A percentile compares a stretch with the other conserved stretches of the same genome.
phyloP scores from a whole-genome alignment of 2,888 invertebrate species.

The Agrotis exclamationis region DNA sequence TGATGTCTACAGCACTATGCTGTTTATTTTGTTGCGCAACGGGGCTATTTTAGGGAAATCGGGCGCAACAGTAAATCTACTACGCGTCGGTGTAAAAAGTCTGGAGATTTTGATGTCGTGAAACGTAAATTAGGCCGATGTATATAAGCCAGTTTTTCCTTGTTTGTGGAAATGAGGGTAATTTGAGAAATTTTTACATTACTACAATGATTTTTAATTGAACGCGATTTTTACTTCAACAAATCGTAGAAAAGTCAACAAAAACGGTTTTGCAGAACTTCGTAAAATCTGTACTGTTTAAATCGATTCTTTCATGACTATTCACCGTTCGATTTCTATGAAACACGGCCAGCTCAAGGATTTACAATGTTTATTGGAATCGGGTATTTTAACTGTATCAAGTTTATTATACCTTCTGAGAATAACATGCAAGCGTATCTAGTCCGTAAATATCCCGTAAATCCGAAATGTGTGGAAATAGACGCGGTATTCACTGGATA shows the following conservation, averaged over 20 bases:
- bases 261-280: no score
- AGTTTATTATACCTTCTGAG: constrained; percentile 29
- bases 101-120: constrained; percentile 45
- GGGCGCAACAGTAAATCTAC: constrained; percentile 54
- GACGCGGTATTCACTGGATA: neutral
- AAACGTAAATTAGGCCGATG: constrained; percentile 37
- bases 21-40: constrained; percentile 61
- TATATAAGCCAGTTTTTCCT: constrained; percentile 17
- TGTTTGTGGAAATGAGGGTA: constrained; percentile 21
- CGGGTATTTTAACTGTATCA: constrained; percentile 24
- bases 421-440: constrained; percentile 30
- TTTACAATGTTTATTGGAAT: constrained; percentile 36
- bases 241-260: neutral
- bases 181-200: constrained; percentile 15
- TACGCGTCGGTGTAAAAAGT: constrained; percentile 50
- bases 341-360: constrained; percentile 24
- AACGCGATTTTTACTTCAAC: neutral
- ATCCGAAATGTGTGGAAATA: constrained; percentile 6
- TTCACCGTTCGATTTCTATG: constrained; percentile 22
- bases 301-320: constrained; percentile 17
- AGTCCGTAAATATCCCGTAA: constrained; percentile 2
- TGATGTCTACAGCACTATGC: constrained; percentile 48
- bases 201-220: neutral
- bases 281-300: no score
- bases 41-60: constrained; percentile 62